Evolutionary conservation across 1,140 invertebrate genomes (phyloP).

Genomic region (Trichoplusia ni): DNA sequence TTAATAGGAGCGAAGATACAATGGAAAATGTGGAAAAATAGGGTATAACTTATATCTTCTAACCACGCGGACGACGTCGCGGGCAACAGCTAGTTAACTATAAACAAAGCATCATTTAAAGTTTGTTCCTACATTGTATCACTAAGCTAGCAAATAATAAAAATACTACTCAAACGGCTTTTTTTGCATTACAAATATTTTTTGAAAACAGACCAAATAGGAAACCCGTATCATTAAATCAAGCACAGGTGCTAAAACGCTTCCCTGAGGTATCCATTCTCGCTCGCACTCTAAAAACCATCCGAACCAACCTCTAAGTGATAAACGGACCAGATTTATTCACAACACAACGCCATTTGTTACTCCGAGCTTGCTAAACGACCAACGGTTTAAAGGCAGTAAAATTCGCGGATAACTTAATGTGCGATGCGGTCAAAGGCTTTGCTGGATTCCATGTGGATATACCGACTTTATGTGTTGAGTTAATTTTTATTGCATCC

Average conservation of each 20-base stretch:
- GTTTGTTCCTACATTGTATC: too few species aligned
- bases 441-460: not conserved
- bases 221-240: not conserved
- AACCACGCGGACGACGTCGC: too few species aligned
- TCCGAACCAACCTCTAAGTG: slow-evolving; percentile 15
- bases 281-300: slow-evolving; percentile 23
- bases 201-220: not conserved
- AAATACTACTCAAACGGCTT: too few species aligned
- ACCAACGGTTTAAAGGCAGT: slow-evolving; percentile 22
- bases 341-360: slow-evolving; percentile 22
- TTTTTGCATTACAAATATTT: too few species aligned
- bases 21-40: too few species aligned
- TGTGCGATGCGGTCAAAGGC: slow-evolving; percentile 1
- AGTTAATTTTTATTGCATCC: not conserved
- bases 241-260: slow-evolving; percentile 25
- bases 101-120: too few species aligned
- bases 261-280: slow-evolving; percentile 28
- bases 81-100: too few species aligned
- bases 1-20: too few species aligned
- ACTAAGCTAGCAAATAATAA: too few species aligned
- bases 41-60: too few species aligned
- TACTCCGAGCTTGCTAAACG: slow-evolving; percentile 26
- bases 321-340: slow-evolving; percentile 31
- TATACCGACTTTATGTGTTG: not conserved
- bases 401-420: slow-evolving; percentile 9